A percentile compares a stretch with the other conserved stretches of the same genome.
phyloP scores from a whole-genome alignment of 2,888 invertebrate genomes.

The Rotaria socialis region DNA sequence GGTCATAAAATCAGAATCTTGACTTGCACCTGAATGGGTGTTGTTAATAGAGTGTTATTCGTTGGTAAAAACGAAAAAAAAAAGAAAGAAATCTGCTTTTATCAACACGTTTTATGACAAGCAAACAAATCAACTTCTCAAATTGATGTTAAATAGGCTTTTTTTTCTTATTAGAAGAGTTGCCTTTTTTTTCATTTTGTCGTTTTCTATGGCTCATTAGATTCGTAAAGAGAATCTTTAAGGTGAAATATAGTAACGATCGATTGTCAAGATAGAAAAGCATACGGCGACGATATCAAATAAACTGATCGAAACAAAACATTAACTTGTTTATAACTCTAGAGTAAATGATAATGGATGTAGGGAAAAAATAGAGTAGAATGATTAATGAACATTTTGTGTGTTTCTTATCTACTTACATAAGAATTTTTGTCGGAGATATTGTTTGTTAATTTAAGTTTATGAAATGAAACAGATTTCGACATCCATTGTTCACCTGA shows the following conservation, averaged over 20 bases:
- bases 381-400: background rate
- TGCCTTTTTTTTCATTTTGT: background rate
- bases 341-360: conserved; percentile 21
- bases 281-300: conserved; percentile 16
- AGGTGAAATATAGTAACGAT: conserved; percentile 20
- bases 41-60: conserved; percentile 14
- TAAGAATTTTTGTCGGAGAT: conserved; percentile 99
- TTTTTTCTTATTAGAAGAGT: background rate
- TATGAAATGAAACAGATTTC: conserved; percentile 97
- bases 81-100: background rate
- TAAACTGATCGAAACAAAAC: conserved; percentile 25
- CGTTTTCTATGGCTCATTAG: conserved; percentile 13
- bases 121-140: conserved; percentile 9
- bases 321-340: conserved; percentile 17
- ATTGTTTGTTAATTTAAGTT: conserved; percentile 96
- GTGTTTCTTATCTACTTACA: conserved; percentile 67
- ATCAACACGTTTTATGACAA: conserved; percentile 17
- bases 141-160: background rate
- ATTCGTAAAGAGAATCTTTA: conserved; percentile 4
- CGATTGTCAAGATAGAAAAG: background rate
- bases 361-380: background rate
- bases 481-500: conserved; percentile 94
- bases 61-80: background rate
- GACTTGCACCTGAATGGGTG: conserved; percentile 21
- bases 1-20: background rate